Evolutionary conservation across 2,797 vertebrate genomes (phyloP).

Genomic region (Epinephelus malabaricus): DNA sequence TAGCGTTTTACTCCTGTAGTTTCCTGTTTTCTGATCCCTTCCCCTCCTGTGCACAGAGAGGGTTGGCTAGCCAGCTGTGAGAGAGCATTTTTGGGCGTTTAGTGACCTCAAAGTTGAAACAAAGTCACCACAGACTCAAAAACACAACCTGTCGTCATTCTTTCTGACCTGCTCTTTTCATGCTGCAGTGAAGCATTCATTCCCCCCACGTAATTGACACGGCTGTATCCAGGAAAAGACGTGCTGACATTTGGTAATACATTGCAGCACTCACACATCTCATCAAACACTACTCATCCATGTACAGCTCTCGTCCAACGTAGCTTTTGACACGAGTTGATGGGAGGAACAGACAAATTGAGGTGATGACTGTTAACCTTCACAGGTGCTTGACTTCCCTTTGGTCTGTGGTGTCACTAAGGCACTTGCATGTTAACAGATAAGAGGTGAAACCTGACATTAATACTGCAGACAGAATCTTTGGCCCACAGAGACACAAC

Average conservation of each 20-base stretch:
- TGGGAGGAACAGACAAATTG: slow-evolving; percentile 65
- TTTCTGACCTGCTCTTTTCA: slow-evolving; percentile 13
- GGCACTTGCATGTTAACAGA: slow-evolving; percentile 30
- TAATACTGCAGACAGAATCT: slow-evolving; percentile 49
- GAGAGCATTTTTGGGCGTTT: neutral
- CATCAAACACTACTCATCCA: slow-evolving; percentile 68
- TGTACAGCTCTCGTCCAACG: slow-evolving; percentile 31
- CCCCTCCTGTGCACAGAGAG: neutral
- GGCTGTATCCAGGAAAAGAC: slow-evolving; percentile 48
- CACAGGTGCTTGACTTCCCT: slow-evolving; percentile 59
- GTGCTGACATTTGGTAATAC: slow-evolving; percentile 68
- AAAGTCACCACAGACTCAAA: slow-evolving; percentile 24
- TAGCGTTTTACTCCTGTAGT: neutral
- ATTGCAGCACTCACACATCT: slow-evolving; percentile 59
- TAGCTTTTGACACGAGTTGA: slow-evolving; percentile 69
- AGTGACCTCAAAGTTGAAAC: slow-evolving; percentile 21
- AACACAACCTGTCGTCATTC: slow-evolving; percentile 14
- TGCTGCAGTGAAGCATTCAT: slow-evolving; percentile 4
- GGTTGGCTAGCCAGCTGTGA: neutral
- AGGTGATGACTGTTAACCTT: slow-evolving; percentile 74
- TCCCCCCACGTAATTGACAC: slow-evolving; percentile 46
- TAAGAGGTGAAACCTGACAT: slow-evolving; percentile 54
- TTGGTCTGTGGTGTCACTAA: slow-evolving; percentile 30
- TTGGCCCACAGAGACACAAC: slow-evolving; percentile 35
- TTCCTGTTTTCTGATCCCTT: neutral